Conservation (phyloP, 1,140 invertebrate species). For the Glossosoma conforme region DNA sequence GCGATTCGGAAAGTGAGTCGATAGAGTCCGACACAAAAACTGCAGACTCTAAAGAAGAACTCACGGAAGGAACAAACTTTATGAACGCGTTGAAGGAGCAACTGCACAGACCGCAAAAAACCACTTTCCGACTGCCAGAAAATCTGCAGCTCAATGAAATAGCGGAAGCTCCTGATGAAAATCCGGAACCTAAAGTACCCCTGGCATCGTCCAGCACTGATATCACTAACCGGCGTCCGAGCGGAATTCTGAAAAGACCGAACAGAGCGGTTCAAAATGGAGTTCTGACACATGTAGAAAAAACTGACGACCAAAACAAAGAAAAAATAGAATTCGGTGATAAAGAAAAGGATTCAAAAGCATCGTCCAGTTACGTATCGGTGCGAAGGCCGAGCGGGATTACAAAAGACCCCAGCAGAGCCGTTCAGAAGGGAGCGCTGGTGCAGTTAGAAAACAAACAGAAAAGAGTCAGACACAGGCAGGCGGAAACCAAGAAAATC, state of each 20-base stretch:
- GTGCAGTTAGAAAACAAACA: constrained; percentile 9
- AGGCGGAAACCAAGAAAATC: constrained; percentile 8
- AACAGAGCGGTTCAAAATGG: too few relatives aligned
- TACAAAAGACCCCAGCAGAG: constrained; percentile 31
- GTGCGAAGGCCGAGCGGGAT: constrained; percentile 36
- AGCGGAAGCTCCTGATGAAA: not conserved
- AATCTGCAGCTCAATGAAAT: not conserved
- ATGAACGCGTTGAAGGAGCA: constrained; percentile 27
- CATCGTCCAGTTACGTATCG: too few relatives aligned
- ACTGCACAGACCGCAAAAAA: constrained; percentile 5
- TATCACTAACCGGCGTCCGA: too few relatives aligned
- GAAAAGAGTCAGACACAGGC: constrained; percentile 7
- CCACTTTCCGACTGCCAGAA: constrained; percentile 4
- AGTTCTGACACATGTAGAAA: too few relatives aligned
- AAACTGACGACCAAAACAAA: too few relatives aligned
- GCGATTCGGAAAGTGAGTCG: constrained; percentile 13
- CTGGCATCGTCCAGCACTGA: too few relatives aligned
- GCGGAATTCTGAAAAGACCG: too few relatives aligned
- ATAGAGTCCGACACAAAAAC: constrained; percentile 13
- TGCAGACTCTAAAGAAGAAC: constrained; percentile 14
- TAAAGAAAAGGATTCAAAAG: too few relatives aligned
- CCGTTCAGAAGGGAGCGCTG: constrained; percentile 16
- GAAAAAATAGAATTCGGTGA: too few relatives aligned
- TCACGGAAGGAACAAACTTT: constrained; percentile 21
- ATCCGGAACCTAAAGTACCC: constrained; percentile 4